Evolutionary conservation across 2,888 invertebrate species (phyloP).

Genomic region (Crocallis elinguaria): DNA sequence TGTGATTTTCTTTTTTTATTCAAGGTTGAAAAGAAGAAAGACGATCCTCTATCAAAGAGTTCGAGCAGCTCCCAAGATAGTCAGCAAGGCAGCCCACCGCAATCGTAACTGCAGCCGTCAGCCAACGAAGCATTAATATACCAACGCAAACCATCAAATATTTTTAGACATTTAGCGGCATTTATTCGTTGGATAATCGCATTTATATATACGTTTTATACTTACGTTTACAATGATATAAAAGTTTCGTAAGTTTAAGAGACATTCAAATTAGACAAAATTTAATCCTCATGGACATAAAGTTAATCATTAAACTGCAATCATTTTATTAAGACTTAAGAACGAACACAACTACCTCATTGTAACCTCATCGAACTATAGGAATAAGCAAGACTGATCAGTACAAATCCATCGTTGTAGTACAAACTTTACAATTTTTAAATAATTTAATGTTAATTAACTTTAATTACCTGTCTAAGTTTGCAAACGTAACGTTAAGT

Average conservation of each 20-base stretch:
- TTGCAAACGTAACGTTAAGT: conserved; percentile 74
- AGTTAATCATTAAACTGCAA: background rate
- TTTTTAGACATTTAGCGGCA: conserved; percentile 27
- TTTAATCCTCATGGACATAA: background rate
- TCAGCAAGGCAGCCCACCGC: conserved; percentile 64
- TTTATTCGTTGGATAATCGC: conserved; percentile 36
- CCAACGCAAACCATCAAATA: conserved; percentile 10
- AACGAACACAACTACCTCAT: conserved; percentile 62
- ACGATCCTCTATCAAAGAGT: conserved; percentile 66
- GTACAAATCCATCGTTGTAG: conserved; percentile 74
- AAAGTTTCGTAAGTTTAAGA: conserved; percentile 2
- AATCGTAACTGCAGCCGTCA: conserved; percentile 49
- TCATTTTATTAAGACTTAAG: conserved; percentile 23
- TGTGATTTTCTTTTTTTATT: conserved; percentile 37
- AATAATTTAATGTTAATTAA: conserved; percentile 52
- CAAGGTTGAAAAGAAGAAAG: conserved; percentile 74
- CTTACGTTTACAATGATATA: conserved; percentile 6
- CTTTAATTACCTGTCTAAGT: conserved; percentile 62
- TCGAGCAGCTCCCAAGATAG: conserved; percentile 72
- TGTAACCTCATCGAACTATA: conserved; percentile 54
- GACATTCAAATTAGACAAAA: background rate
- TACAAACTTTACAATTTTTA: conserved; percentile 61
- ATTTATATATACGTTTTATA: conserved; percentile 16
- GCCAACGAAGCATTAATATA: conserved; percentile 20
- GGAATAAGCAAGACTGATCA: conserved; percentile 77